Conservation (phyloP, 1,140 invertebrate species). For the Drosophila tristis region DNA sequence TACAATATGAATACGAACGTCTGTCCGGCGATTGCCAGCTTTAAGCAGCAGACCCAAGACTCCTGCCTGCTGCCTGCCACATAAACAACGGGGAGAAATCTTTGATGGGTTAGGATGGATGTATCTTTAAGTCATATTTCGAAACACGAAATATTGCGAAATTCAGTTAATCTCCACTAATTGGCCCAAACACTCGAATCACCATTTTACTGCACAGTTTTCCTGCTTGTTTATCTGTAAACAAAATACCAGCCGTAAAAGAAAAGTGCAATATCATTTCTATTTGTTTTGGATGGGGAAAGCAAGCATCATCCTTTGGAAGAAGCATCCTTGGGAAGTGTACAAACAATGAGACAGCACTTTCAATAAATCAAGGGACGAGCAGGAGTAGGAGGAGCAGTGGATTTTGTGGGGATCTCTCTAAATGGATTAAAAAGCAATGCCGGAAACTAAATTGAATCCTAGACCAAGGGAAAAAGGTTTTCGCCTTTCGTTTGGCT, state of each 20-base stretch:
- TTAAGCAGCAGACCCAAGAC: constrained; percentile 3
- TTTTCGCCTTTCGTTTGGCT: background rate
- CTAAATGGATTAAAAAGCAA: constrained; percentile 61
- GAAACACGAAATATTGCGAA: constrained; percentile 3
- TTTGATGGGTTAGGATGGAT: too few species aligned
- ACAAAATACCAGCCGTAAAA: constrained; percentile 45
- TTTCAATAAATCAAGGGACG: constrained; percentile 43
- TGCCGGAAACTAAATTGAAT: constrained; percentile 49
- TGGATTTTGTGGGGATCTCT: too few species aligned
- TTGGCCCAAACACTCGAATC: constrained; percentile 59
- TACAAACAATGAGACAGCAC: constrained; percentile 68
- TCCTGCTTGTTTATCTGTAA: constrained; percentile 49
- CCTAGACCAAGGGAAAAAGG: constrained; percentile 9
- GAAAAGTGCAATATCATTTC: constrained; percentile 74
- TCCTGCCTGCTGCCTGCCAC: background rate
- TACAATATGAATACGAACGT: too few species aligned
- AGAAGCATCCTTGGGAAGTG: background rate
- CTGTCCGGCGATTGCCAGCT: constrained; percentile 31
- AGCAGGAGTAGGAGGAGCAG: background rate
- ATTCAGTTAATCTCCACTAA: constrained; percentile 54
- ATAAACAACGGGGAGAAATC: too few species aligned
- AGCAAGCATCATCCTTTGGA: too few species aligned
- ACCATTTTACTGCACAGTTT: constrained; percentile 14
- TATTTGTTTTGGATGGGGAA: constrained; percentile 60
- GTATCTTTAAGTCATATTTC: background rate